Evolutionary conservation across 2,113 vertebrate genomes (phyloP).

Genomic region (Gulo gulo): DNA sequence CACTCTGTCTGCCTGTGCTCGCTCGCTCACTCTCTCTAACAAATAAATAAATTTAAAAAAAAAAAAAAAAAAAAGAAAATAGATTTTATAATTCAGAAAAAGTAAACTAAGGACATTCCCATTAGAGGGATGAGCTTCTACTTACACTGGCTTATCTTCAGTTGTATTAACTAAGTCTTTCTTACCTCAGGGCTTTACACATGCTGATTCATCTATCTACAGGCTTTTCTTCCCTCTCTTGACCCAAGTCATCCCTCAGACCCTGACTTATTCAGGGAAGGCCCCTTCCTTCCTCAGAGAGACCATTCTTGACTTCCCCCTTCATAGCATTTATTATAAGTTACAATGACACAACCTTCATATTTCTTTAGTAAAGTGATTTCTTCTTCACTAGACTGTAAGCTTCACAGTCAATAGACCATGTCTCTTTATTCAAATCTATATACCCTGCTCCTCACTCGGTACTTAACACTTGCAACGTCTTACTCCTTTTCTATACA

Average conservation of each 20-base stretch:
- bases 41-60: no score
- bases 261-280: background rate
- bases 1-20: no score
- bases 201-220: background rate
- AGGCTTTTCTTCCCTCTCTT: background rate
- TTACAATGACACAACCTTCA: background rate
- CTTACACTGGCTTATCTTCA: background rate
- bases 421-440: conserved; percentile 19
- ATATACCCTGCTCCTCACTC: background rate
- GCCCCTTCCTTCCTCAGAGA: conserved; percentile 30
- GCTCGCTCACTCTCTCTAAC: no score
- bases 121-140: background rate
- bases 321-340: background rate
- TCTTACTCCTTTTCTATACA: background rate
- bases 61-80: no score
- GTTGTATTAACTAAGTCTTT: background rate
- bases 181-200: background rate
- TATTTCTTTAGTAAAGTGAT: background rate
- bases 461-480: background rate
- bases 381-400: background rate
- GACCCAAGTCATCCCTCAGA: background rate
- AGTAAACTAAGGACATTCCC: background rate
- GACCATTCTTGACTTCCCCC: background rate
- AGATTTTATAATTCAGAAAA: background rate
- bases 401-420: background rate